Evolutionary conservation across 2,113 vertebrate species (phyloP), one percentile per base, ranked within the genome.

Genomic region (Stigmatopora nigra): DNA sequence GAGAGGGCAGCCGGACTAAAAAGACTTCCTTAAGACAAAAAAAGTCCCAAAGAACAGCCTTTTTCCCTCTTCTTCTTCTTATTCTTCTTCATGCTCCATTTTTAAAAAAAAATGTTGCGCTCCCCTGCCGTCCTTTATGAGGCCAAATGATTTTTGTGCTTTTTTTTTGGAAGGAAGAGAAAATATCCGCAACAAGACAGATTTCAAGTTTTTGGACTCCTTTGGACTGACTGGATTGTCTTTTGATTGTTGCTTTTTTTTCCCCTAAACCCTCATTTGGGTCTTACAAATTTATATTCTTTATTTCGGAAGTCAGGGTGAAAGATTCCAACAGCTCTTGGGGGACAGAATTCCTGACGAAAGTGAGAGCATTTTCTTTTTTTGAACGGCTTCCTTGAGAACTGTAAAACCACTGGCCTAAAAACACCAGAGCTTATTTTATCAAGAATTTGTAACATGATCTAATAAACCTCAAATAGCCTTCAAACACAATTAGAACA

Each of bases 21-120:
- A 81, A 88, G 89, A 87, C 89, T 88, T 86, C 88, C 84, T 89
- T 90, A 90, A 88, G 86, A 86, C 79, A 85, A 82, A 87, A 38
- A 88, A 86, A 84, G 83, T 84, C 82, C 77, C 78, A 82, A 74
- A 86, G 71, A 78, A 73, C 79, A 77, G 19, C 19, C 51, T 22
- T 55, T 56, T 70, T 77, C 78, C 71, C 60, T 31, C 25, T 59
- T 12, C 47, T 59, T 12, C 47, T 53, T 44, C 31, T 68, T 69
- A 41, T 67, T 70, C 45, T 71, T 65, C 17, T 36, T 74, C 64
- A 70, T 73, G 41, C 22, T 60, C 78, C 66, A 67, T 78, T 83
- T 73, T 69, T 62, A 73, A 70, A 84, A 64, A 73, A 70, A 84
- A 79, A 10, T 41, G 19, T 60, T 60, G 58, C 10, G 57, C 57